A percentile compares a stretch with the other conserved stretches of the same genome.
Evolutionary conservation across 2,113 vertebrate genomes (phyloP).

Genomic region (Tragelaphus scriptus): DNA sequence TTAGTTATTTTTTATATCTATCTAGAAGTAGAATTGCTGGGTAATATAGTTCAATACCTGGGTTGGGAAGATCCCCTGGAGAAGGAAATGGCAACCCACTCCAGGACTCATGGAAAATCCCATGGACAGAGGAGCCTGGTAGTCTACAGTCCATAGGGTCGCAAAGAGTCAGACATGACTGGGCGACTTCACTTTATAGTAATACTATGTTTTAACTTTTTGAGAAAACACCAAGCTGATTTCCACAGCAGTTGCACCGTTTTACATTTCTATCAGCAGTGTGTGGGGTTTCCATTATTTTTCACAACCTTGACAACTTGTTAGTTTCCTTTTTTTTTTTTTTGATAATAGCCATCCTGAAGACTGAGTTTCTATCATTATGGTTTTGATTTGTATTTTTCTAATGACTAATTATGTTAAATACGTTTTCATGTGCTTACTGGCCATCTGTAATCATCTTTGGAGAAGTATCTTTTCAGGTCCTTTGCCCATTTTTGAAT

Average conservation of each 20-base stretch:
- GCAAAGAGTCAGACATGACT: neutral
- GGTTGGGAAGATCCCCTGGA: neutral
- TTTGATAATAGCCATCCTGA: neutral
- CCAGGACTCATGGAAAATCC: neutral
- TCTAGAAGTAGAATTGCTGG: neutral
- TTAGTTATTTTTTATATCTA: neutral
- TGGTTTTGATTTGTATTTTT: slow-evolving; percentile 15
- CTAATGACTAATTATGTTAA: neutral
- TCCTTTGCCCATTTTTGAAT: neutral
- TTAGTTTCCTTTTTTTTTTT: neutral
- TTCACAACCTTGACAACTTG: neutral
- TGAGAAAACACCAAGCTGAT: neutral
- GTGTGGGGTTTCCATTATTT: neutral
- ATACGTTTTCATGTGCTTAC: neutral
- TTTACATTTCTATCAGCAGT: neutral
- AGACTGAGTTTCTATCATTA: neutral
- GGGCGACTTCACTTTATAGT: neutral
- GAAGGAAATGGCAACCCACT: neutral
- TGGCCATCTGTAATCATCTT: neutral
- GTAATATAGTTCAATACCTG: neutral
- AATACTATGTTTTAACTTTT: slow-evolving; percentile 2
- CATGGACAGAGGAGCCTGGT: neutral
- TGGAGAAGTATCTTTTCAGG: neutral
- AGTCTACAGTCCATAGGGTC: neutral
- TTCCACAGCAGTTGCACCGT: neutral